Evolutionary conservation across 2,113 vertebrate species (phyloP), one percentile per base, ranked within the genome.

Genomic region (Paratilapia polleni): DNA sequence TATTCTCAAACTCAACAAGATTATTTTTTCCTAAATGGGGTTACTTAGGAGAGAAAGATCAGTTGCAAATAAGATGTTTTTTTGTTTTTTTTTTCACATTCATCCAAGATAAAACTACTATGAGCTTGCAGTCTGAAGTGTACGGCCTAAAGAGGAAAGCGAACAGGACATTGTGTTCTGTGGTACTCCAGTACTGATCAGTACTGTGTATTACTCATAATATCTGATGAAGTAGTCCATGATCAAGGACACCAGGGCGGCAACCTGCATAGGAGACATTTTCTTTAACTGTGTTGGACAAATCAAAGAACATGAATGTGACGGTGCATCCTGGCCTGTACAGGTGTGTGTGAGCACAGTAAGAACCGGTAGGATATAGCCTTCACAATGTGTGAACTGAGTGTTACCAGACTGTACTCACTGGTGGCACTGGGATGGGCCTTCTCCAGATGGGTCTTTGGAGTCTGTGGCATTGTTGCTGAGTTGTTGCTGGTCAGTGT

Each of bases 51-150:
- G 68, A 31, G 26, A 73, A 73, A 31, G 47, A 26, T 73, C 66
- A 73, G 26, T 26, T 31, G 52, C 43, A 52, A 52, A 73, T 9
- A n/a, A 49, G 10, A 73, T 73, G 17, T 31, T 73, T 73, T 73
- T 52, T 73, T 73, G 31, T 73, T 26, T 31, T 73, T 73, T 73
- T 52, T 73, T 73, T 52, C 43, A 52, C 66, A 73, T 14, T 52
- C 31, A 73, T 52, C 26, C 43, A 73, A 73, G 66, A n/a, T 52
- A 73, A 73, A 6, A 31, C 0, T 20, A 26, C 43, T 31, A 26
- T 73, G 47, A 31, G 28, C 26, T 52, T 73, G 28, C 19, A 73
- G 47, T 52, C 24, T 73, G 4, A 73, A 54, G 68, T 1, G 31
- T 73, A 47, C 47, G 31, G 43, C 43, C 20, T 17, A 31, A n/a